A percentile compares a stretch with the other conserved stretches of the same genome.
phyloP scores from a whole-genome alignment of 2,113 vertebrate genomes.

The Xiphophorus maculatus region DNA sequence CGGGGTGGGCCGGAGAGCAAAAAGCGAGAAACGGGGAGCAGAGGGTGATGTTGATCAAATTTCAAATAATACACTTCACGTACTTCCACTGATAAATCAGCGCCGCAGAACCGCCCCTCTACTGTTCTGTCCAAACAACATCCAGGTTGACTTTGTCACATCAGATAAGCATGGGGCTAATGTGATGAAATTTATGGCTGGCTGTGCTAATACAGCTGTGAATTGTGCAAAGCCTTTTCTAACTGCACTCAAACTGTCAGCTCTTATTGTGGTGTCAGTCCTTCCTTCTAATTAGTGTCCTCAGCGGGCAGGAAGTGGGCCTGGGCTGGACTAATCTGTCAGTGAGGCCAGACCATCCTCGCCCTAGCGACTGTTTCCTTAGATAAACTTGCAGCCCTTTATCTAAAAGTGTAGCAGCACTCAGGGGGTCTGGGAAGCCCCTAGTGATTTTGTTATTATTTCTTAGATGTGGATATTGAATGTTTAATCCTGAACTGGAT shows the following conservation, averaged over 20 bases:
- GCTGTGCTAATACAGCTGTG: slow-evolving; percentile 59
- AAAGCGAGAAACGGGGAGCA: neutral
- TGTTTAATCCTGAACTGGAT: slow-evolving; percentile 16
- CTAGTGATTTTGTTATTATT: slow-evolving; percentile 63
- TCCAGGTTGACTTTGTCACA: slow-evolving; percentile 74
- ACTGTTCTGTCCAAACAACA: slow-evolving; percentile 61
- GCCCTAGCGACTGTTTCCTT: slow-evolving; percentile 96
- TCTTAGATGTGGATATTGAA: slow-evolving; percentile 47
- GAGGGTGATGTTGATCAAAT: slow-evolving; percentile 46
- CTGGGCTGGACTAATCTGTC: slow-evolving; percentile 97
- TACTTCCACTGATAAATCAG: slow-evolving; percentile 64
- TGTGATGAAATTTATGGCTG: slow-evolving; percentile 70
- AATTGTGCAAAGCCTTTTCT: slow-evolving; percentile 66
- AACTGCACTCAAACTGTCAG: slow-evolving; percentile 91
- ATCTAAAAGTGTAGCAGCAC: slow-evolving; percentile 67
- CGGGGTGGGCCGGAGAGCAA: neutral
- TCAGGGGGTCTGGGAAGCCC: slow-evolving; percentile 79
- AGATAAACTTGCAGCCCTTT: slow-evolving; percentile 90
- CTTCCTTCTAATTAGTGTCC: slow-evolving; percentile 97
- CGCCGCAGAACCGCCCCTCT: slow-evolving; percentile 43
- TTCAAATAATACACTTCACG: slow-evolving; percentile 62
- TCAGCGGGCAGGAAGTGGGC: slow-evolving; percentile 97
- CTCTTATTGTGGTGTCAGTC: slow-evolving; percentile 93
- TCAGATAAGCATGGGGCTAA: slow-evolving; percentile 71
- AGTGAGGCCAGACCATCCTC: slow-evolving; percentile 93